Base-by-base conservation (phyloP, 2,113 vertebrate genomes). In the Mus pahari region DNA sequence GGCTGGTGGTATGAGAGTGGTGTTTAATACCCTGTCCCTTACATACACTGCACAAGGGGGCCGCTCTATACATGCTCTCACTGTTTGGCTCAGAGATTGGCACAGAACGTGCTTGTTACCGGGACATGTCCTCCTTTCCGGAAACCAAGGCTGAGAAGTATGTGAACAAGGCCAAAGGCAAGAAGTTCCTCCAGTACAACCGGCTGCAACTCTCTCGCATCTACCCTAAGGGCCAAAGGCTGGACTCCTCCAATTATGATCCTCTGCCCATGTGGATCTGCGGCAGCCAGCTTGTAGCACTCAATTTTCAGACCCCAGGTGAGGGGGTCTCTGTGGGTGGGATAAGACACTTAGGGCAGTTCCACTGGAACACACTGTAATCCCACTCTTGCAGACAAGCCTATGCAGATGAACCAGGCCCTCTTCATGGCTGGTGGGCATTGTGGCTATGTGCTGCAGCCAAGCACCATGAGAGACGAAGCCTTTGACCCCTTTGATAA, bases 331-430 rank as follows among this genome's bases (percentile, higher is more conserved):
- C 79, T 42, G 9, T 0, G 92, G 42, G 22, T 0, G 12, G 87
- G 39, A 50, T 0, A 3, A 39, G 1, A 7, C 2, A 0, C 4
- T 16, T 50, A 55, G 6, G 31, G 48, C 62, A 16, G 58, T 0
- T 12, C 64, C 53, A 17, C 86, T 53, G 62, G 68, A 90, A 75
- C 20, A 55, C 22, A 16, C 3, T 10, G 0, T 87, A 31, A 58
- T 28, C 86, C 74, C 24, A 82, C 64, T 89, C 33, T 98, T 97
- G 24, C 98, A 99, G 99, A 99, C 96, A 99, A 99, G 96, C 99
- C 99, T 93, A 99, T 99, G 99, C 99, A 99, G 98, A 99, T 99
- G 99, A 99, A 99, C 98, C 99, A 99, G 98, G 99, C 99, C 48
- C 98, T 99, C 90, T 99, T 99, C 98, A 99, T 99, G 99, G 98